Conservation (phyloP, 2,797 vertebrate genomes). For the Myripristis jacobus region DNA sequence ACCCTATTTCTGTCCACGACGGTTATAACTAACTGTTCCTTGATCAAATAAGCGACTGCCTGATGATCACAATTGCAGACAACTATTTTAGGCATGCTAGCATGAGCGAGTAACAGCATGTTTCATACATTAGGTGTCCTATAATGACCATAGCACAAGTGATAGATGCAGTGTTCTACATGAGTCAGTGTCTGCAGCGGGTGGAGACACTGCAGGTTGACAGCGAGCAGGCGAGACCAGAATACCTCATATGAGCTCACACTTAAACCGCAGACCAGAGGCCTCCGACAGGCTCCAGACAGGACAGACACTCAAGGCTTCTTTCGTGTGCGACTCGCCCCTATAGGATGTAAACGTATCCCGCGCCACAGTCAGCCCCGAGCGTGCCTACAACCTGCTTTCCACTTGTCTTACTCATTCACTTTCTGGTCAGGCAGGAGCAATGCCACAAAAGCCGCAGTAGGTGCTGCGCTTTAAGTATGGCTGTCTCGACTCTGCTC, state of each 20-base stretch:
- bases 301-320: conserved; percentile 1
- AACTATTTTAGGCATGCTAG: conserved; percentile 41
- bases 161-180: background rate
- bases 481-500: conserved; percentile 2
- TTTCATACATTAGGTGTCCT: conserved; percentile 18
- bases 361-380: conserved; percentile 10
- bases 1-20: conserved; percentile 40
- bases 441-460: conserved; percentile 15
- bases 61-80: conserved; percentile 27
- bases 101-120: conserved; percentile 17
- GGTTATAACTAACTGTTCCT: conserved; percentile 29
- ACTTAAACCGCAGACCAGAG: conserved; percentile 11
- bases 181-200: conserved; percentile 20
- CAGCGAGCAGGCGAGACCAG: conserved; percentile 1
- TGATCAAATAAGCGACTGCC: conserved; percentile 38
- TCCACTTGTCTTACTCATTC: conserved; percentile 4
- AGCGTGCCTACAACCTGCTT: conserved; percentile 22
- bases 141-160: conserved; percentile 1
- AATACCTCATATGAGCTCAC: conserved; percentile 28
- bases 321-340: conserved; percentile 24
- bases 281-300: conserved; percentile 17
- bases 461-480: conserved; percentile 18
- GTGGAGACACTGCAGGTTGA: conserved; percentile 41
- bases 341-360: conserved; percentile 12
- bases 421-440: conserved; percentile 44